Conservation (phyloP, 1,140 invertebrate genomes). For the Atta colombica region DNA sequence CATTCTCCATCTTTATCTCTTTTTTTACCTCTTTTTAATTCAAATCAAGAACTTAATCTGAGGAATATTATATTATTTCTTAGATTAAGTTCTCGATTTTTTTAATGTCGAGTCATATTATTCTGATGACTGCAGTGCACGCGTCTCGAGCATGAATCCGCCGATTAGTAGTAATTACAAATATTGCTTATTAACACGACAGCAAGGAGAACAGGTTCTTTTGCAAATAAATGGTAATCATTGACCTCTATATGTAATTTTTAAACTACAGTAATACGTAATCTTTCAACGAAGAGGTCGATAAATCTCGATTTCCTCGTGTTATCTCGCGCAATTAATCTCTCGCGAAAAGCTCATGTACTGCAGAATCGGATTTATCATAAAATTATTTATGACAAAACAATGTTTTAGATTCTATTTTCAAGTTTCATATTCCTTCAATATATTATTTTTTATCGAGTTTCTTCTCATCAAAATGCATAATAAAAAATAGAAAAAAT, state of each 20-base stretch:
- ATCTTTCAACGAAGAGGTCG: slow-evolving; percentile 51
- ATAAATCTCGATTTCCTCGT: slow-evolving; percentile 54
- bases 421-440: neutral
- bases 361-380: slow-evolving; percentile 27
- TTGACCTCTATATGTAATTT: slow-evolving; percentile 34
- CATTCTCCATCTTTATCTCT: neutral
- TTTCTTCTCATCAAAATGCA: neutral
- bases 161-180: slow-evolving; percentile 55
- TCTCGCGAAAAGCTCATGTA: slow-evolving; percentile 25
- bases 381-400: neutral
- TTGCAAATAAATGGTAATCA: slow-evolving; percentile 44
- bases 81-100: slow-evolving; percentile 27
- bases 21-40: neutral
- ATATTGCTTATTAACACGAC: slow-evolving; percentile 51
- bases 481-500: neutral
- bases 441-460: neutral
- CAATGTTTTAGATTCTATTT: neutral
- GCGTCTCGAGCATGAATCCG: slow-evolving; percentile 2
- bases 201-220: slow-evolving; percentile 53
- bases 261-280: slow-evolving; percentile 31
- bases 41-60: too few relatives aligned
- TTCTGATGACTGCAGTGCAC: neutral
- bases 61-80: neutral
- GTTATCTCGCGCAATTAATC: slow-evolving; percentile 60
- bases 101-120: slow-evolving; percentile 5